Evolutionary conservation across 2,113 vertebrate species (phyloP), one percentile per base, ranked within the genome.

Genomic region (Perca flavescens): DNA sequence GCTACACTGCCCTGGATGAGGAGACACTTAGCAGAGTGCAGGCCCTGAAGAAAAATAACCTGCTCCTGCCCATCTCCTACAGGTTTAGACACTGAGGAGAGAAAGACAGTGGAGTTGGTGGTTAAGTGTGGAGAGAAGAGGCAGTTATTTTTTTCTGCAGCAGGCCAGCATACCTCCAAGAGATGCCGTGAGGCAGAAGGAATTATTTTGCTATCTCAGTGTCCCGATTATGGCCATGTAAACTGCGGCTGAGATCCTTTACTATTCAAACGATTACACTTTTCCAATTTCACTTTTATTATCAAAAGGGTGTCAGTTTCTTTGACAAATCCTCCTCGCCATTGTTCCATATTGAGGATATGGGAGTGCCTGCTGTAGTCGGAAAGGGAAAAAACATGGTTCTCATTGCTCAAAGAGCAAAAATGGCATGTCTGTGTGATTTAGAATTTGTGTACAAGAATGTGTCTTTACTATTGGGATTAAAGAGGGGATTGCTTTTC

Each of bases 11-110:
- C 6, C 89, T 98, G 79, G 97, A 98, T 22, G 96, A 97, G 15
- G 96, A 97, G 92, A 97, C 96, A 1, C 95, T 96, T 67, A 94
- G 94, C 89, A 96, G 97, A 87, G 96, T 98, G 84, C 97, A 98
- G 90, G 96, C 96, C 0, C 92, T 98, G 56, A 98, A 98, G 91
- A 97, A 97, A 84, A 97, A 97, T 93, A 97, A 97, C 90, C 93
- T 97, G 79, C 95, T 98, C 28, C 91, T 98, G 80, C 97, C 97
- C 77, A 98, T 98, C 83, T 97, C 97, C 58, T 97, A 97, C 85
- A 96, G 97, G 88, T 97, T 96, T 92, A 96, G 91, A 88, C 86
- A 93, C 79, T 93, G 78, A 94, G 49, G 7, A 46, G 49, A 71
- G 46, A 70, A 66, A 28, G 49, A 22, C 15, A 46, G n/a, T 65